Evolutionary conservation across 92 coral and sea anemone species (phyloP), one percentile per base, ranked within the genome.

Genomic region (Siderastrea siderea): DNA sequence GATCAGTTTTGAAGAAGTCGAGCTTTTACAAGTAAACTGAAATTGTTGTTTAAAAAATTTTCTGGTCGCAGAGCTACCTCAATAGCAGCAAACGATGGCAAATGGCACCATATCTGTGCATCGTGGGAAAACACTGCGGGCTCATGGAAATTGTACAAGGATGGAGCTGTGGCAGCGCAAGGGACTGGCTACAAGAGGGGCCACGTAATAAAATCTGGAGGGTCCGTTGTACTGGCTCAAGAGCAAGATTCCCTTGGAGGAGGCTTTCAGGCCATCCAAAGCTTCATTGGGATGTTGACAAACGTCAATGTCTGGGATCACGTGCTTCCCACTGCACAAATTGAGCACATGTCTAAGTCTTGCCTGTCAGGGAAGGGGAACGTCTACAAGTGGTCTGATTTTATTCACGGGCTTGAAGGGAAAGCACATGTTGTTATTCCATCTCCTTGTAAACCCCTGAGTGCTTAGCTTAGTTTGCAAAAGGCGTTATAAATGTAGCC

Each of bases 51-150:
- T 12, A 10, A 58, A 58, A 58, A 15, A 3, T 17, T 38, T 6
- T 5, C 45, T n/a, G 7, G 69, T 13, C 45, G 48, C 58, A 75
- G 74, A 17, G 19, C 19, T 38, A 26, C 67, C 6, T 58, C n/a
- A 9, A 74, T 77, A 43, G 58, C 86, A 6, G 93, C 75, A 7
- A 90, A 73, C 46, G 93, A 90, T 75, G 90, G 90, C 8, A 44
- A 62, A 38, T 90, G 93, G 93, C 93, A 90, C 72, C 93, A 90
- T 58, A 71, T 90, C 51, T 90, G 93, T 59, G 52, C 44, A 54
- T 78, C 93, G 47, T 90, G 93, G 93, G 74, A 70, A 12, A 79
- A 80, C 58, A 79, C 67, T 38, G 90, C 64, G 10, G 93, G 93
- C 13, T 79, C 73, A 4, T 78, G 84, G 89, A 78, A 44, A 1